phyloP scores from a whole-genome alignment of 2,797 vertebrate genomes.

The Psittacula derbiana region DNA sequence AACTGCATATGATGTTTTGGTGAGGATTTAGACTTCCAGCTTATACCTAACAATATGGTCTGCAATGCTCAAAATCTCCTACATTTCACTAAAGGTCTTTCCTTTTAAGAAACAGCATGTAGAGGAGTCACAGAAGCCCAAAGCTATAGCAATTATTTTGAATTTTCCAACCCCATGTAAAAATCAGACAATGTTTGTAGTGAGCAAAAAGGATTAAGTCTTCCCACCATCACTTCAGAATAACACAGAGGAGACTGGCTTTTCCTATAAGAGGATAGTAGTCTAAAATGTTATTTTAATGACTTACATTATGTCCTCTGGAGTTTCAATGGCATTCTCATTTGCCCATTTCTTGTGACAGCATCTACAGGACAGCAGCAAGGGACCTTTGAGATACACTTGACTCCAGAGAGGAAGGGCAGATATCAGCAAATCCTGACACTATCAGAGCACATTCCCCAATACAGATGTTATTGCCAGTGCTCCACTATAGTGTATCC shows the following conservation, averaged over 20 bases:
- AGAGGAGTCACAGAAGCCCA: neutral
- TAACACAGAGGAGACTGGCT: neutral
- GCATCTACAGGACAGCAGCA: neutral
- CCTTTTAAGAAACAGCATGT: neutral
- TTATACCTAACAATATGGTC: conserved; percentile 40
- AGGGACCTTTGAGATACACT: neutral
- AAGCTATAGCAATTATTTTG: neutral
- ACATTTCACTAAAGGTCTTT: neutral
- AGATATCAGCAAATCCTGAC: neutral
- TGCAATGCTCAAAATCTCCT: conserved; percentile 17
- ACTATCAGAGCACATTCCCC: neutral
- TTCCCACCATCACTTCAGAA: neutral
- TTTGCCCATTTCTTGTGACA: neutral
- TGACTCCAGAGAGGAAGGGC: neutral
- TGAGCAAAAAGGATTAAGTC: neutral
- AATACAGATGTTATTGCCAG: neutral
- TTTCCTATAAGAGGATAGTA: neutral
- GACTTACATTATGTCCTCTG: neutral
- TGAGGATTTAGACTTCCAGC: conserved; percentile 60
- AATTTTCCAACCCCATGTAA: neutral
- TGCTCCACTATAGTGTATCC: neutral
- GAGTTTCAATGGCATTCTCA: neutral
- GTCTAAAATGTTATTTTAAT: neutral
- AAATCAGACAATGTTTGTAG: neutral
- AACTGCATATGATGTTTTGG: conserved; percentile 55